Evolutionary conservation across 2,113 vertebrate species (phyloP).

Genomic region (Stegastes partitus): DNA sequence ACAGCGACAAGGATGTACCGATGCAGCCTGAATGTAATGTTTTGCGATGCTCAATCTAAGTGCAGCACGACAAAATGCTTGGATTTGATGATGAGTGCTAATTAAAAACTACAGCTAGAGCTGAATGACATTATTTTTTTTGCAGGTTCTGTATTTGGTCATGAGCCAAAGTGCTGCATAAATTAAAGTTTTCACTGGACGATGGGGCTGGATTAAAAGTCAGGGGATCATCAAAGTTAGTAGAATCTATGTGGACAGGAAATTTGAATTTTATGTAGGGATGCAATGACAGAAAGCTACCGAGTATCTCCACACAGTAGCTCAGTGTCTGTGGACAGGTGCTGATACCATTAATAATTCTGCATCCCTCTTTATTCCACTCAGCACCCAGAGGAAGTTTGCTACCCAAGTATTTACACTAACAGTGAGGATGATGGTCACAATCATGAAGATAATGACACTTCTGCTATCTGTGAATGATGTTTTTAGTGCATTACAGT

Average conservation of each 20-base stretch:
- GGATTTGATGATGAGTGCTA: too few relatives aligned
- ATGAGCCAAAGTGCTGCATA: too few relatives aligned
- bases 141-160: too few relatives aligned
- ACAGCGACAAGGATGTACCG: too few relatives aligned
- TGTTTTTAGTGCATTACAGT: conserved; percentile 9
- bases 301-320: background rate
- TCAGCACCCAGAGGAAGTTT: background rate
- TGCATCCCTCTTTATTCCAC: background rate
- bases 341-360: conserved; percentile 47
- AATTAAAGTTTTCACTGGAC: background rate
- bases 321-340: conserved; percentile 6
- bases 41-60: too few relatives aligned
- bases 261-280: too few relatives aligned
- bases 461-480: background rate
- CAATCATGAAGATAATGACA: conserved; percentile 26
- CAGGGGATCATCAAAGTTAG: too few relatives aligned
- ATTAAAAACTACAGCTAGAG: too few relatives aligned
- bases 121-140: too few relatives aligned
- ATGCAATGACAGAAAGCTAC: background rate
- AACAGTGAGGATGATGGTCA: background rate
- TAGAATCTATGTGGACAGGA: background rate
- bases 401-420: conserved; percentile 15
- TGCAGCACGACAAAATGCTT: too few relatives aligned
- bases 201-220: background rate
- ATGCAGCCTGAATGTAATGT: too few relatives aligned